These are phyloP conservation scores for Holothuria glaberrima DNA, from an alignment of 35 echinoderm and acorn worm genomes.

Conservation along the genomic window DNA sequence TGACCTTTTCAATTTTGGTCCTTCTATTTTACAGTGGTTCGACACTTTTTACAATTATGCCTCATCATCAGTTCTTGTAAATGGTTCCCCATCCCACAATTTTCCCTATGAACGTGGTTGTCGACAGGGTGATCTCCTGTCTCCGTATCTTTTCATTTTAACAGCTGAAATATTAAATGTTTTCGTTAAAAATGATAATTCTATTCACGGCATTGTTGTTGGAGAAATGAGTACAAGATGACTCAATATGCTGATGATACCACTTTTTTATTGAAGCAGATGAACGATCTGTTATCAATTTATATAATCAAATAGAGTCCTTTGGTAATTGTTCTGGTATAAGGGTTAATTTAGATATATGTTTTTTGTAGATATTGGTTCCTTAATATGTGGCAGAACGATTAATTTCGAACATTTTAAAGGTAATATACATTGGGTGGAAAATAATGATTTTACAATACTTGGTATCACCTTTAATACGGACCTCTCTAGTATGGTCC, in stretches of 20 bases:
- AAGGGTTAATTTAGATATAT: neutral
- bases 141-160: conserved; percentile 28
- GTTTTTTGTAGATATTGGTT: neutral
- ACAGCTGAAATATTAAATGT: neutral
- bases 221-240: neutral
- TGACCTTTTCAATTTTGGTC: neutral
- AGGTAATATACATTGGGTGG: neutral
- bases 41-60: neutral
- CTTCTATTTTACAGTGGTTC: conserved; percentile 2
- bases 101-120: neutral
- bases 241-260: conserved; percentile 24
- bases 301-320: no score
- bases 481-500: neutral
- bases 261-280: neutral
- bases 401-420: neutral
- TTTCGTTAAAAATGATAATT: neutral
- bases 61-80: neutral
- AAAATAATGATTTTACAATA: neutral
- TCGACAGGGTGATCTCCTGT: neutral
- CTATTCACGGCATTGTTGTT: neutral
- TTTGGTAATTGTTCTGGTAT: neutral
- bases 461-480: neutral
- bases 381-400: neutral
- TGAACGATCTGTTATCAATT: neutral
- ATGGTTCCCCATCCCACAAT: neutral